Conservation (phyloP, 1,140 invertebrate species). For the Tetramorium simillimum region DNA sequence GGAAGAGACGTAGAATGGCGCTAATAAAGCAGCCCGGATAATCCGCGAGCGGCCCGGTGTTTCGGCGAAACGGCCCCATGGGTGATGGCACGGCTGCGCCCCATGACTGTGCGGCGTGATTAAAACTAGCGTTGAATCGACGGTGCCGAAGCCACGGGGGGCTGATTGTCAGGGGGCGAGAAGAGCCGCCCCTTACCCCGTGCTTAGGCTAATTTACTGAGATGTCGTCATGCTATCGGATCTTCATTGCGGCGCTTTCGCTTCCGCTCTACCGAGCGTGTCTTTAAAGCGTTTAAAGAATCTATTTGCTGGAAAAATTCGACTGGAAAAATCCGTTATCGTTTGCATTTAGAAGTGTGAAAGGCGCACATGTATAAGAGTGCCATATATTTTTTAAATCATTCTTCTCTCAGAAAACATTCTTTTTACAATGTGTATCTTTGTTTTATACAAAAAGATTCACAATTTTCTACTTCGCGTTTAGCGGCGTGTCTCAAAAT, state of each 20-base stretch:
- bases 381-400: neutral
- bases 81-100: conserved; percentile 66
- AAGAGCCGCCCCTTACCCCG: conserved; percentile 66
- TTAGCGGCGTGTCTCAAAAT: conserved; percentile 29
- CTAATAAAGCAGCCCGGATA: conserved; percentile 70
- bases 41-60: conserved; percentile 71
- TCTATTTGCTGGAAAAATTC: neutral
- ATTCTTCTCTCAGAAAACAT: neutral
- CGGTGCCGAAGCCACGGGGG: conserved; percentile 80
- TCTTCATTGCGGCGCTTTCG: conserved; percentile 25
- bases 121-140: conserved; percentile 81
- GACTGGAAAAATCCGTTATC: no score
- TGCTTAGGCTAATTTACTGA: conserved; percentile 83
- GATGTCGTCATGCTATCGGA: conserved; percentile 74
- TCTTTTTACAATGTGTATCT: neutral
- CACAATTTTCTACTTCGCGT: neutral
- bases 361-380: neutral
- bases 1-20: conserved; percentile 45
- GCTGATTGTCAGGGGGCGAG: conserved; percentile 81
- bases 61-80: conserved; percentile 79
- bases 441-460: conserved; percentile 24
- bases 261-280: neutral
- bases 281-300: neutral
- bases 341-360: neutral
- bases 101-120: conserved; percentile 77